Evolutionary conservation across 1,140 invertebrate genomes (phyloP).

Genomic region (Ylistrum balloti): DNA sequence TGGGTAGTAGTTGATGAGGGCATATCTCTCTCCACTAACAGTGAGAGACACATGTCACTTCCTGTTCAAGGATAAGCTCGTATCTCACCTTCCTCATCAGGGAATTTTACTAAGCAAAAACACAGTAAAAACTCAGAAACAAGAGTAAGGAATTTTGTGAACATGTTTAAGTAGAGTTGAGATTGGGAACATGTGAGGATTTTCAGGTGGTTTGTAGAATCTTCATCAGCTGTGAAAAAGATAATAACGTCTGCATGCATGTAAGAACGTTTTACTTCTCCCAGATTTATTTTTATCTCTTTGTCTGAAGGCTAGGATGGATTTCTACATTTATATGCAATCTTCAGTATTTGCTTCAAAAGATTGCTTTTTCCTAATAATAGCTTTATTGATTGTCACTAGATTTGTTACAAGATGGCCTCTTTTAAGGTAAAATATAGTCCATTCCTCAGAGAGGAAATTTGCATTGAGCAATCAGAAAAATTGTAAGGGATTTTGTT

Average conservation of each 20-base stretch:
- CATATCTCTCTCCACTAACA: background rate
- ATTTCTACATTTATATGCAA: background rate
- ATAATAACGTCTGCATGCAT: background rate
- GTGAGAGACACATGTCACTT: conserved; percentile 15
- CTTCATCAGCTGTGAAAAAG: background rate
- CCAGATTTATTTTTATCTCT: background rate
- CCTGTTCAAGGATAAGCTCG: background rate
- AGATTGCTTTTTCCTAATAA: too few species aligned
- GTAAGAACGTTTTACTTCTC: background rate
- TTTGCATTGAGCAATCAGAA: too few species aligned
- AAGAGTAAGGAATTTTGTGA: background rate
- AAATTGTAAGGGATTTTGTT: too few species aligned
- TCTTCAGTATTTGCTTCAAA: too few species aligned
- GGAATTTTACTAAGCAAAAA: background rate
- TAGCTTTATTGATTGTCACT: too few species aligned
- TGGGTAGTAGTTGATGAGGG: background rate
- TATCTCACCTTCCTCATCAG: background rate
- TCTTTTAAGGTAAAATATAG: too few species aligned
- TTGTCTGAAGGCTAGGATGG: background rate
- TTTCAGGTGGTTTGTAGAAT: background rate
- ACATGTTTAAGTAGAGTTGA: background rate
- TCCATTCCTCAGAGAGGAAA: too few species aligned
- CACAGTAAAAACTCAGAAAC: conserved; percentile 17
- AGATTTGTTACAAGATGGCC: too few species aligned
- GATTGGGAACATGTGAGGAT: background rate